Percentiles rank a stretch among this genome's conserved stretches.
These are phyloP conservation scores for Amphiura filiformis DNA, from an alignment of 35 echinoderm and acorn worm species.

Conservation along the genomic window DNA sequence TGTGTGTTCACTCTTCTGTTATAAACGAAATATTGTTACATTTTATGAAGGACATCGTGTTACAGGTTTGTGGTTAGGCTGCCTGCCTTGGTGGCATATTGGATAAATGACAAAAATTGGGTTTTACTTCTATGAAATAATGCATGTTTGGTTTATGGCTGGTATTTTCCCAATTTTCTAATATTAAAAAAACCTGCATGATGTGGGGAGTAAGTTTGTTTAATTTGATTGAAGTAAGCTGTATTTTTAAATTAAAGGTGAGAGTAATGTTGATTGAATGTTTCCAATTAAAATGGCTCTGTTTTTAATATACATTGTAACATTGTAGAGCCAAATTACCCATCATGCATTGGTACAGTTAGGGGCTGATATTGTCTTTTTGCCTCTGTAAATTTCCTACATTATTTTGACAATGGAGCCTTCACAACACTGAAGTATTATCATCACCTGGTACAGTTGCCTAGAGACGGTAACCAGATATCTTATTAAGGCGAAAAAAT, in stretches of 20 bases:
- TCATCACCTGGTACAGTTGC: neutral
- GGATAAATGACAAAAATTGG: neutral
- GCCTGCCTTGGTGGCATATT: neutral
- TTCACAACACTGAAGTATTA: neutral
- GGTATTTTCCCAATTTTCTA: neutral
- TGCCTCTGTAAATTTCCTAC: neutral
- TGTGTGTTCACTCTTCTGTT: neutral
- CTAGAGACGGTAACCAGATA: neutral
- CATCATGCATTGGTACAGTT: neutral
- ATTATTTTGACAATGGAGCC: neutral
- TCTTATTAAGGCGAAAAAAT: neutral
- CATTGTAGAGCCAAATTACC: too few relatives aligned
- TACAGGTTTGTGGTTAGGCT: neutral
- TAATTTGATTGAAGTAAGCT: neutral
- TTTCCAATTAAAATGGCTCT: too few relatives aligned
- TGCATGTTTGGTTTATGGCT: neutral
- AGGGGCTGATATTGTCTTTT: neutral
- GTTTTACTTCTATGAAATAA: neutral
- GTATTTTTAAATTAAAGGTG: neutral
- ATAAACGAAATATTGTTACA: neutral
- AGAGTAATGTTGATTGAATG: too few relatives aligned
- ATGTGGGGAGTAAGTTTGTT: too few relatives aligned
- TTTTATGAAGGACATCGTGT: neutral
- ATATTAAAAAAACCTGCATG: neutral
- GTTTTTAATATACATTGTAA: too few relatives aligned